Evolutionary conservation across 2,797 vertebrate genomes (phyloP), one percentile per base, ranked within the genome.

Genomic region (Rallus crepitans): DNA sequence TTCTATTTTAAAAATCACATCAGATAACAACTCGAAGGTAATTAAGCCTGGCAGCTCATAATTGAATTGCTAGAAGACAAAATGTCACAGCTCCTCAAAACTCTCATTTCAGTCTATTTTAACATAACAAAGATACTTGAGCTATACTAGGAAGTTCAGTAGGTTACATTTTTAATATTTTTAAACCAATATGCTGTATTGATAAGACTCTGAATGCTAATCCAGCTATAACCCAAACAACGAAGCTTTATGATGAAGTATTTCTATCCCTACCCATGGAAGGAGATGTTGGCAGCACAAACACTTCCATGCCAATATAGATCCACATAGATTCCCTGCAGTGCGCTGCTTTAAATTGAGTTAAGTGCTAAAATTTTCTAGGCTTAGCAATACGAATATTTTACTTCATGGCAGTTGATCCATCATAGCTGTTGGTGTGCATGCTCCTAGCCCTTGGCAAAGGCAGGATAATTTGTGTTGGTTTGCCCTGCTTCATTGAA

Each of bases 401-500:
- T 95, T 69, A 84, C 94, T 71, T 76, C 55, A 30, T 14, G 59
- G 90, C 63, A 89, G 90, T 75, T 87, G 93, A 94, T 94, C 89
- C 93, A 93, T 95, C 95, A 93, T 35, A 84, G 89, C 71, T 89
- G 94, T 76, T 56, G 0, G 59, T 70, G 66, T 82, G 70, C 60
- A 42, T 21, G 71, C 91, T 89, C 75, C 72, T 35, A 91, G 95
- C 91, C 94, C 2, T 0, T 79, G 78, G 94, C 94, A 93, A 84
- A 95, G 70, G 56, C 87, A 93, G 75, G 30, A 94, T 84, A 84
- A 92, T 89, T 89, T 72, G 84, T 91, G 87, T 63, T 93, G 94
- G 57, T 96, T 92, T 91, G 94, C 66, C 84, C 71, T 82, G 91
- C 93, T 96, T 94, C 94, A 84, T 18, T 87, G 94, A 95, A 94